phyloP scores from a whole-genome alignment of 2,797 vertebrate species.

The Euphonia xanthogaster region DNA sequence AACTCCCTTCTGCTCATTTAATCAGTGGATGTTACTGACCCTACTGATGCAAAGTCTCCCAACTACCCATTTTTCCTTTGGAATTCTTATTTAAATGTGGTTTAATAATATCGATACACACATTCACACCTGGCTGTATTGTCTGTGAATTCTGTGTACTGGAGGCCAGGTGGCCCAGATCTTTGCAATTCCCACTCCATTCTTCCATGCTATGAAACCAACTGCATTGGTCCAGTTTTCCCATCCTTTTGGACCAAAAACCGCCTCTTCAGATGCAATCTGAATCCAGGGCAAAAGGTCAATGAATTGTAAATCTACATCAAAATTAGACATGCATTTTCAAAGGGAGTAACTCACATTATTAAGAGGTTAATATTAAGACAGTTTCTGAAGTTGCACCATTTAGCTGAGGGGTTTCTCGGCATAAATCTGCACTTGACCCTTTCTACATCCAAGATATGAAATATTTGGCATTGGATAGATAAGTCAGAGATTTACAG shows the following conservation, averaged over 20 bases:
- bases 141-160: background rate
- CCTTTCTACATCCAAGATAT: background rate
- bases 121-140: background rate
- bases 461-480: background rate
- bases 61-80: background rate
- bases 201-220: background rate
- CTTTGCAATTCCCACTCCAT: background rate
- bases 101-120: background rate
- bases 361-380: background rate
- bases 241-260: background rate
- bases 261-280: background rate
- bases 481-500: background rate
- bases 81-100: background rate
- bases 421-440: background rate
- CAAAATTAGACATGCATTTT: background rate
- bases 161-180: background rate
- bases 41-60: background rate
- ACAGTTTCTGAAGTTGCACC: background rate
- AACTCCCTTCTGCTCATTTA: background rate
- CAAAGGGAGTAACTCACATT: background rate
- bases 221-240: background rate
- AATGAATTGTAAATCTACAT: background rate
- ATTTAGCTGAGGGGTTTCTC: background rate
- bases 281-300: background rate
- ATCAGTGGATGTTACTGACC: background rate